phyloP scores from a whole-genome alignment of 2,888 invertebrate genomes.

The Erpobdella octoculata region DNA sequence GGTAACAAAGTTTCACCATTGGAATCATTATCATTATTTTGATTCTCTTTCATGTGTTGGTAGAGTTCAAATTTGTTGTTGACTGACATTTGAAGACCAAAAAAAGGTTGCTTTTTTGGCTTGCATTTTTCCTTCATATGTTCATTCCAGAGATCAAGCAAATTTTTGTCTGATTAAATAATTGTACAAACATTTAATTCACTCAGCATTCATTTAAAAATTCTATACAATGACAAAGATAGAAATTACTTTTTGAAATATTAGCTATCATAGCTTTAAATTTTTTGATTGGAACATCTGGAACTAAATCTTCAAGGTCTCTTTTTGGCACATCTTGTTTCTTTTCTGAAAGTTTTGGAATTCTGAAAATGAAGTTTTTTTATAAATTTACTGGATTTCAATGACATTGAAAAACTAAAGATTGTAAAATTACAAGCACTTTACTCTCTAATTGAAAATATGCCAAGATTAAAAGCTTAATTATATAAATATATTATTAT shows the following conservation, averaged over 20 bases:
- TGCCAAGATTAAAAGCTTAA: too few relatives aligned
- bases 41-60: slow-evolving; percentile 40
- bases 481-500: too few relatives aligned
- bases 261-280: neutral
- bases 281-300: neutral
- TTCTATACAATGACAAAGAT: too few relatives aligned
- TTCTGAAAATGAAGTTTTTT: too few relatives aligned
- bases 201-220: too few relatives aligned
- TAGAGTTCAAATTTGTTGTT: slow-evolving; percentile 45
- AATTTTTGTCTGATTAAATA: neutral
- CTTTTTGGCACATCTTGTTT: neutral
- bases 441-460: too few relatives aligned
- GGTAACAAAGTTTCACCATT: slow-evolving; percentile 50
- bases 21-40: neutral
- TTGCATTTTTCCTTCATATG: neutral
- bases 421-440: too few relatives aligned
- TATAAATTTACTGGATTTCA: too few relatives aligned
- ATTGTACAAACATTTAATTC: too few relatives aligned
- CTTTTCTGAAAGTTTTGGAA: neutral
- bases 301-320: neutral
- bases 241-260: neutral
- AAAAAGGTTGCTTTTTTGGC: slow-evolving; percentile 56
- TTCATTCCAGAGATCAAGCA: neutral
- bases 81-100: slow-evolving; percentile 54
- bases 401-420: too few relatives aligned